Evolutionary conservation across 1,140 invertebrate genomes (phyloP).

Genomic region (Notospermus geniculatus): DNA sequence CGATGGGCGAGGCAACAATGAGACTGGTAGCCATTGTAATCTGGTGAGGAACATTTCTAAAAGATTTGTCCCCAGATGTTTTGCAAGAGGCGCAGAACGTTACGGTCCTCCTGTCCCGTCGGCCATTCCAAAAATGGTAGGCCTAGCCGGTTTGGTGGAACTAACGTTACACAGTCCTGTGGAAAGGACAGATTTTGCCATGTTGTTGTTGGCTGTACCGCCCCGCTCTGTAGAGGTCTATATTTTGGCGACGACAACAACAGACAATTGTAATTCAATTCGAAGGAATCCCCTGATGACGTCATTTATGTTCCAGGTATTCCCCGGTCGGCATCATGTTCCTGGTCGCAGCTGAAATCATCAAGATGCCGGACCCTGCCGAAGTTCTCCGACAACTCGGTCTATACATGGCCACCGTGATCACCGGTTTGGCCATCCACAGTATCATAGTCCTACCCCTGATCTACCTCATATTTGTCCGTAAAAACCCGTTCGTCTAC

Average conservation of each 20-base stretch:
- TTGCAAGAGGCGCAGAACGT: neutral
- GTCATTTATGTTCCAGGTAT: conserved; percentile 63
- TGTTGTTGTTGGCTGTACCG: neutral
- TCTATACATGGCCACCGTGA: conserved; percentile 48
- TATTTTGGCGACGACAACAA: no score
- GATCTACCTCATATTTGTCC: conserved; percentile 41
- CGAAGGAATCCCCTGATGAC: conserved; percentile 8
- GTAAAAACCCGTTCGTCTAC: conserved; percentile 48
- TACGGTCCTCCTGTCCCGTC: neutral
- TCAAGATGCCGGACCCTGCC: conserved; percentile 73
- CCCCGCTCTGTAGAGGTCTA: no score
- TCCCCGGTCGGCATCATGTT: conserved; percentile 90
- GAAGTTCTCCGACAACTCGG: conserved; percentile 38
- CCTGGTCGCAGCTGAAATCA: conserved; percentile 81
- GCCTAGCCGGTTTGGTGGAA: neutral
- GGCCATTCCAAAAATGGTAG: no score
- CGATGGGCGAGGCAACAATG: conserved; percentile 57
- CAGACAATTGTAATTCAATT: neutral
- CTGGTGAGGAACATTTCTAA: conserved; percentile 41
- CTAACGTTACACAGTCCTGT: neutral
- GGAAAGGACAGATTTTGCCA: neutral
- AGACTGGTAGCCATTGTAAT: conserved; percentile 50
- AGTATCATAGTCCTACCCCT: conserved; percentile 48
- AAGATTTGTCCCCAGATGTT: no score
- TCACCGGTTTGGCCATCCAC: conserved; percentile 47